phyloP scores from a whole-genome alignment of 2,888 invertebrate species.

The Gari tellinella region DNA sequence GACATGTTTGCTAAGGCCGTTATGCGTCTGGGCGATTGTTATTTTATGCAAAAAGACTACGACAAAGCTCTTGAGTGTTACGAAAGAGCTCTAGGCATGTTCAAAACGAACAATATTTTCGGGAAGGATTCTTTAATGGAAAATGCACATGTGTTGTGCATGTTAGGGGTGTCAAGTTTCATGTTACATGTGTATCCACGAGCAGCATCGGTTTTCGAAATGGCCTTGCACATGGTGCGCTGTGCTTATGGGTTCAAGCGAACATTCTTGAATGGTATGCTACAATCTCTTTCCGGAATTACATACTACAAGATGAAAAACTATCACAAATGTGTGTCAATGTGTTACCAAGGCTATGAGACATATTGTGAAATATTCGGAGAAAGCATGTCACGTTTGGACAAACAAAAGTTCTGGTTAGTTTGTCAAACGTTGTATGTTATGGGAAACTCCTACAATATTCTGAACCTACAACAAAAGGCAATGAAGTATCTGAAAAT shows the following conservation, averaged over 20 bases:
- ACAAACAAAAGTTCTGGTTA: constrained; percentile 81
- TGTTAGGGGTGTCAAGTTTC: constrained; percentile 82
- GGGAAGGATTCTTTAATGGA: constrained; percentile 77
- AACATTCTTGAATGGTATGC: constrained; percentile 79
- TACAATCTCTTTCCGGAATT: constrained; percentile 80
- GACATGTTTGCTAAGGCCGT: constrained; percentile 77
- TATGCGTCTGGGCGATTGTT: constrained; percentile 81
- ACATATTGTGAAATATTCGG: constrained; percentile 80
- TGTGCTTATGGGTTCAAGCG: constrained; percentile 75
- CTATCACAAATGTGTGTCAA: constrained; percentile 81
- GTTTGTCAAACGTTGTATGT: constrained; percentile 82
- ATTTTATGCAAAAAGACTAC: constrained; percentile 81
- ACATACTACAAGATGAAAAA: constrained; percentile 81
- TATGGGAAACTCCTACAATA: constrained; percentile 81
- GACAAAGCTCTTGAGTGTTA: constrained; percentile 79
- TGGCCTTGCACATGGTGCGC: constrained; percentile 80
- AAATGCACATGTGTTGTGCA: constrained; percentile 82
- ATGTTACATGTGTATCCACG: constrained; percentile 82
- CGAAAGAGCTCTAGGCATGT: constrained; percentile 80
- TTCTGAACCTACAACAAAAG: constrained; percentile 79
- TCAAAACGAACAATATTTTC: constrained; percentile 70
- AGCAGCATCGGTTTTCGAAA: constrained; percentile 82
- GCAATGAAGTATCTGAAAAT: constrained; percentile 81
- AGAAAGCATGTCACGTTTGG: constrained; percentile 76
- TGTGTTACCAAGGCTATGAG: constrained; percentile 82